A percentile compares a stretch with the other conserved stretches of the same genome.
These are phyloP conservation scores for Mustela nigripes DNA, from an alignment of 2,113 vertebrate genomes.

Conservation along the genomic window DNA sequence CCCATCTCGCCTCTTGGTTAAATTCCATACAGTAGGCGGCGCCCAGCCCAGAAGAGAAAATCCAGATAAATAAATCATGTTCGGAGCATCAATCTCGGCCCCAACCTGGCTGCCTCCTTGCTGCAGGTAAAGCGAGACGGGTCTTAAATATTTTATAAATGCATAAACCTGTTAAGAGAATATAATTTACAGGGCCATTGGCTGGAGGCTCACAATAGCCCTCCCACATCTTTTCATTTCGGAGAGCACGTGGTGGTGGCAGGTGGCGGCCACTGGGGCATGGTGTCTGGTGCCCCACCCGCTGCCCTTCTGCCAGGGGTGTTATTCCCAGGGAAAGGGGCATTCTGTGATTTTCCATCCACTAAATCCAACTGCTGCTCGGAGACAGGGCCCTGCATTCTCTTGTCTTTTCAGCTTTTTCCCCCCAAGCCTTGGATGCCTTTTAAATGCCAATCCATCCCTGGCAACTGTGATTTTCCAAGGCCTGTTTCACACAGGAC, in stretches of 20 bases:
- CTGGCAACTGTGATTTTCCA: constrained; percentile 63
- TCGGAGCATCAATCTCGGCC: constrained; percentile 84
- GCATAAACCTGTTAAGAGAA: constrained; percentile 89
- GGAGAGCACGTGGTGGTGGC: constrained; percentile 63
- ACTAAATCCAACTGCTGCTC: constrained; percentile 47
- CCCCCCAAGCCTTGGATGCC: constrained; percentile 8
- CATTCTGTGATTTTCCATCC: constrained; percentile 26
- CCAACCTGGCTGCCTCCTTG: constrained; percentile 83
- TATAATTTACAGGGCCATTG: constrained; percentile 84
- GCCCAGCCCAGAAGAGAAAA: constrained; percentile 74
- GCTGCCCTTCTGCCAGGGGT: neutral
- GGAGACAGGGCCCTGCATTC: neutral
- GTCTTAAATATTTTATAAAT: constrained; percentile 88
- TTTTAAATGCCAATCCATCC: constrained; percentile 64
- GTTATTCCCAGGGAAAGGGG: neutral
- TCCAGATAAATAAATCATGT: constrained; percentile 80
- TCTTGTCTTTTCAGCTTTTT: neutral
- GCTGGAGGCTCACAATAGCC: constrained; percentile 79
- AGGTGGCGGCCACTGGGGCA: constrained; percentile 58
- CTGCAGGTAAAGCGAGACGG: constrained; percentile 87
- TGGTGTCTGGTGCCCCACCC: neutral
- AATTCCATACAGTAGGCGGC: constrained; percentile 61
- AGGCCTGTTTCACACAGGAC: constrained; percentile 58
- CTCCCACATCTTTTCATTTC: constrained; percentile 81
- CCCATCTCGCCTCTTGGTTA: constrained; percentile 38